phyloP scores from a whole-genome alignment of 2,888 invertebrate genomes.

The Lithophane leautieri region DNA sequence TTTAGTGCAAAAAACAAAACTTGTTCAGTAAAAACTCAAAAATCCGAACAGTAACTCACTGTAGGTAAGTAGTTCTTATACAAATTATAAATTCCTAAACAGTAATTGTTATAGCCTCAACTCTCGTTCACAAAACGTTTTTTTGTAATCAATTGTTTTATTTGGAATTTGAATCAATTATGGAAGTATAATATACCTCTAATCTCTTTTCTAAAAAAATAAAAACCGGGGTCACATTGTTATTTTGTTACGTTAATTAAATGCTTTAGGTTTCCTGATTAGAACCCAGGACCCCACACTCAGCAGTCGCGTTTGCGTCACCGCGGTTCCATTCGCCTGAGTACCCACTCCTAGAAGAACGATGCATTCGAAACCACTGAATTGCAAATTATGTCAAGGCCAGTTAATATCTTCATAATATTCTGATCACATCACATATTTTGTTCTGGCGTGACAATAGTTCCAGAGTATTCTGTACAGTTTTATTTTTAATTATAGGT shows the following conservation, averaged over 20 bases:
- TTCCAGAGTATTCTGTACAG: not conserved
- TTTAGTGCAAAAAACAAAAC: no score
- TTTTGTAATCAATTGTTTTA: not conserved
- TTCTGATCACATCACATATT: no score
- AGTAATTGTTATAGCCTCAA: constrained; percentile 11
- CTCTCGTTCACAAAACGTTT: not conserved
- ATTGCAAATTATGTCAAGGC: no score
- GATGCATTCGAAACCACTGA: not conserved
- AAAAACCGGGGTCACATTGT: no score
- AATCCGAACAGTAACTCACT: constrained; percentile 3
- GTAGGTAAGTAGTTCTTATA: not conserved
- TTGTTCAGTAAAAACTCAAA: not conserved
- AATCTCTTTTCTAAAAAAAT: not conserved
- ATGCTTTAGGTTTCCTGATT: not conserved
- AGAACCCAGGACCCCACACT: not conserved
- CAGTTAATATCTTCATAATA: no score
- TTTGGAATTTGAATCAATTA: no score
- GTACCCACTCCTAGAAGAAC: no score
- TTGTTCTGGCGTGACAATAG: not conserved
- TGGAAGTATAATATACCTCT: no score
- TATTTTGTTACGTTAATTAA: not conserved
- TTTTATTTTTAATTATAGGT: not conserved
- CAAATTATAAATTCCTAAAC: constrained; percentile 8
- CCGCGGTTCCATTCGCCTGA: no score
- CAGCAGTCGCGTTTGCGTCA: no score